Base-by-base conservation (phyloP, 2,888 invertebrate species). In the Blera fallax region DNA sequence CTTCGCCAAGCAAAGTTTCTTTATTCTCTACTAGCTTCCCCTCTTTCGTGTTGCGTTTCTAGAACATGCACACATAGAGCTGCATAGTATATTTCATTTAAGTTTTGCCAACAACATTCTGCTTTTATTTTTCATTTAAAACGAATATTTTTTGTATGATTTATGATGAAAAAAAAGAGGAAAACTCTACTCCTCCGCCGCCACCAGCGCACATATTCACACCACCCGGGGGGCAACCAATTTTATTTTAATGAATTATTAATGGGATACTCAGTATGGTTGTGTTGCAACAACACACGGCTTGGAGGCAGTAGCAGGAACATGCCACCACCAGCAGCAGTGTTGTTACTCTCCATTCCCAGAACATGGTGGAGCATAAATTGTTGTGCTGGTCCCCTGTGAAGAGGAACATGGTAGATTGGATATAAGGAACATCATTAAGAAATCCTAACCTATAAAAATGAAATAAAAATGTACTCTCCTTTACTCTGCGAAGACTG, bases 201-300 rank as follows among this genome's bases (percentile, higher is more conserved):
- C 11, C n/a, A 29, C 27, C 74, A 24, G 8, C 40, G 21, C 5
- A 8, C 43, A 60, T 21, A 48, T 10, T 10, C 11, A 18, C 40
- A 14, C 29, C 65, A 60, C 16, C 67, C 48, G 67, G 73, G 83
- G 67, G 79, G 83, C 62, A 79, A 37, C 62, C 67, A 74, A 74
- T 74, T 74, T 83, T 27, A 50, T 73, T 79, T 64, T 56, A 74
- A 74, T 79, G 69, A 56, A 79, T 74, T 74, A 84, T 84, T 73
- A 67, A 83, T 83, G 65, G 37, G 43, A 34, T 64, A 77, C 52
- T 11, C 48, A 81, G 37, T 54, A 37, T 18, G n/a, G 50, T 50
- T 67, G 54, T 37, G 27, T 34, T 56, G 54, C 64, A 64, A 74
- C 16, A 64, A 74, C 16, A 64, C 43, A 32, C 29, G 11, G 40